These are phyloP conservation scores for Epistrophella euchroma DNA, from an alignment of 2,888 invertebrate genomes.

Conservation along the genomic window DNA sequence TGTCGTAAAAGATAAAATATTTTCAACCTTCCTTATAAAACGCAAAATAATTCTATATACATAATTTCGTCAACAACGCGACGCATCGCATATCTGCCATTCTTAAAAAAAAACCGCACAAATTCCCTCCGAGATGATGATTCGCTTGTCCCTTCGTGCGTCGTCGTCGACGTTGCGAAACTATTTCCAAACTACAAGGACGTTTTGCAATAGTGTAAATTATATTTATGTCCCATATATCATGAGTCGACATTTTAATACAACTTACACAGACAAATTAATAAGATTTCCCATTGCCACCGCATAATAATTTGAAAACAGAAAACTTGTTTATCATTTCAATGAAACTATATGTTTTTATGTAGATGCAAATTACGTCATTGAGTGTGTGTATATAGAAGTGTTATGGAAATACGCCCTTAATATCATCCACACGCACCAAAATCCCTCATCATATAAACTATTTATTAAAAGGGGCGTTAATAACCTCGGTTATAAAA, in stretches of 20 bases:
- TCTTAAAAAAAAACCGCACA: conserved; percentile 25
- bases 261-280: conserved; percentile 31
- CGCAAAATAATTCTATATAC: conserved; percentile 2
- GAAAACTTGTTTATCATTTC: conserved; percentile 52
- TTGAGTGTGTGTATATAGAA: background rate
- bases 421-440: conserved; percentile 50
- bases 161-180: background rate
- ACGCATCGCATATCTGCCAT: conserved; percentile 29
- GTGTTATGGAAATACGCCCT: conserved; percentile 53
- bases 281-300: conserved; percentile 42
- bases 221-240: conserved; percentile 5
- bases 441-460: conserved; percentile 28
- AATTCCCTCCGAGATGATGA: conserved; percentile 17
- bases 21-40: conserved; percentile 28
- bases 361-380: conserved; percentile 56
- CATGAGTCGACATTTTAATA: conserved; percentile 22
- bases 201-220: background rate
- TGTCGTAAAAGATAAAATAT: conserved; percentile 9
- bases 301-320: conserved; percentile 33
- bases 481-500: conserved; percentile 33
- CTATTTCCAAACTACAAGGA: conserved; percentile 25
- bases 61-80: background rate
- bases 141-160: background rate
- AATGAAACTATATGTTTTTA: conserved; percentile 15
- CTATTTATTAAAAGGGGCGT: conserved; percentile 61